These are phyloP conservation scores for Phengaris alcon DNA, from an alignment of 2,888 invertebrate species.

Conservation along the genomic window DNA sequence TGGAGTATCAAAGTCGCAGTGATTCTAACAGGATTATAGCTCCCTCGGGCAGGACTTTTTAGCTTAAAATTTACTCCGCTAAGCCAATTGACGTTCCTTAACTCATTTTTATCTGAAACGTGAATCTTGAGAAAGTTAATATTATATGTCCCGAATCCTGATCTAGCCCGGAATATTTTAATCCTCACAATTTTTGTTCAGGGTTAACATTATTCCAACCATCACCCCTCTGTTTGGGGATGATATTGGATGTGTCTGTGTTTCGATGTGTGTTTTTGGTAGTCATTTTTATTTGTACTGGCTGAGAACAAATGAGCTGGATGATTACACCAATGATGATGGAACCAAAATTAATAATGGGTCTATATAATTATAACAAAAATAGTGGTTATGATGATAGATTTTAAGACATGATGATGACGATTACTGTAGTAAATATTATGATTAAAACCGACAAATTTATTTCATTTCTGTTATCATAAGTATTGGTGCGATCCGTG, in stretches of 20 bases:
- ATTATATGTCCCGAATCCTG: not conserved
- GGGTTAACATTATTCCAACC: not conserved
- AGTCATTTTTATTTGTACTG: too few species aligned
- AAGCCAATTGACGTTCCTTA: slow-evolving; percentile 13
- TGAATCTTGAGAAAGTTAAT: slow-evolving; percentile 2
- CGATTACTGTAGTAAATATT: too few species aligned
- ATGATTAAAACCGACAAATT: too few species aligned
- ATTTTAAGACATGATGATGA: too few species aligned
- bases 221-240: not conserved
- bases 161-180: not conserved
- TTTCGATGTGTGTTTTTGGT: too few species aligned
- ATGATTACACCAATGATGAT: too few species aligned
- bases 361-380: too few species aligned
- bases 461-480: too few species aligned
- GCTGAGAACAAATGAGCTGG: too few species aligned
- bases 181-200: not conserved
- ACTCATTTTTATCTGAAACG: slow-evolving; percentile 21
- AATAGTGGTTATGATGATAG: too few species aligned
- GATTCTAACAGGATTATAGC: slow-evolving; percentile 8
- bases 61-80: not conserved
- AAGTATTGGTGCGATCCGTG: not conserved
- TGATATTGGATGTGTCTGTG: not conserved
- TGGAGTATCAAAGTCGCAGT: not conserved
- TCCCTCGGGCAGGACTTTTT: not conserved
- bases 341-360: too few species aligned